Conservation (phyloP, 2,113 vertebrate genomes). For the Mustelus asterias region DNA sequence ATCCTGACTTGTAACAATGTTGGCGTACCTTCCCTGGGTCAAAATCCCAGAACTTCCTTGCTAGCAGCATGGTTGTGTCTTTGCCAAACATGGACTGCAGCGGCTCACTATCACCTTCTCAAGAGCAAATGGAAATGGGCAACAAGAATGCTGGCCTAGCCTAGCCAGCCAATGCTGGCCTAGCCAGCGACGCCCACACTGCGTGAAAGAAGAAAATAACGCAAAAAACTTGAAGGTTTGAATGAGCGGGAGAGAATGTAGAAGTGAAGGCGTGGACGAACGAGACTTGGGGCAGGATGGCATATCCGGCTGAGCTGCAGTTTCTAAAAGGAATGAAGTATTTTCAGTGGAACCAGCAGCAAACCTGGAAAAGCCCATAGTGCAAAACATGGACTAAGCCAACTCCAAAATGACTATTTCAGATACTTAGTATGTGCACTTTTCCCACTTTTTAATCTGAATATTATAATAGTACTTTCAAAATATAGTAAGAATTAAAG, state of each 20-base stretch:
- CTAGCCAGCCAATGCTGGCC: too few relatives aligned
- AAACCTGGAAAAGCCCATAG: not conserved
- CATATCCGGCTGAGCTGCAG: not conserved
- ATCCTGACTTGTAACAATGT: too few relatives aligned
- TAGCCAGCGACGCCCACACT: too few relatives aligned
- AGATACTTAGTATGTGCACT: not conserved
- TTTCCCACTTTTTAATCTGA: not conserved
- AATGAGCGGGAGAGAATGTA: not conserved
- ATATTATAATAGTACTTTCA: not conserved
- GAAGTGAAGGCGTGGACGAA: not conserved
- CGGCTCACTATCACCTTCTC: too few relatives aligned
- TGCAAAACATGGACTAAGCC: not conserved
- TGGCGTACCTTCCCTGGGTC: too few relatives aligned
- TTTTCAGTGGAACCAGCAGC: not conserved
- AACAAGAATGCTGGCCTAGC: too few relatives aligned
- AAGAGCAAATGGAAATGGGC: too few relatives aligned
- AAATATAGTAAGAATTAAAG: not conserved
- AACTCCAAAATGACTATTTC: not conserved
- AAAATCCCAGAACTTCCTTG: too few relatives aligned
- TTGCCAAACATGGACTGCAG: too few relatives aligned
- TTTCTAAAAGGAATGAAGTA: not conserved
- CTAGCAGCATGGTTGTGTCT: too few relatives aligned
- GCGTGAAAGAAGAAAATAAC: too few relatives aligned
- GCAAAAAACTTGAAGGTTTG: not conserved
- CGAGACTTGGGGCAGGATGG: not conserved